Conservation (phyloP, 2,888 invertebrate species). For the Sylvicola cinctus region DNA sequence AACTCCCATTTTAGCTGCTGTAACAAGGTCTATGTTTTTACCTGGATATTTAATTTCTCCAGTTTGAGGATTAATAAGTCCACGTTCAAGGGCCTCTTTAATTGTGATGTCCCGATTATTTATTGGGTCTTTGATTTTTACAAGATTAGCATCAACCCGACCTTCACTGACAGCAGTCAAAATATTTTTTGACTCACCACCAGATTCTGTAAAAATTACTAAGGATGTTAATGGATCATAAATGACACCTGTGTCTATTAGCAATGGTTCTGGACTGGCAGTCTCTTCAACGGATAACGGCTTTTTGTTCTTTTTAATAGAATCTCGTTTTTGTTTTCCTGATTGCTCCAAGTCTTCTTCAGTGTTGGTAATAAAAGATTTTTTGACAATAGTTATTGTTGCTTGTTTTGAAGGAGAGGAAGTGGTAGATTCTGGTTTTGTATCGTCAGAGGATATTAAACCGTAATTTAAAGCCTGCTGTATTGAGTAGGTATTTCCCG, state of each 20-base stretch:
- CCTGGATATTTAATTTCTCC: constrained; percentile 46
- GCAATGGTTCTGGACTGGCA: constrained; percentile 41
- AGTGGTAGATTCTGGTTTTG: constrained; percentile 23
- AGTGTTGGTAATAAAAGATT: constrained; percentile 29
- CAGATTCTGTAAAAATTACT: constrained; percentile 49
- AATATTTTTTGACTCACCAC: constrained; percentile 49
- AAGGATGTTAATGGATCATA: constrained; percentile 59
- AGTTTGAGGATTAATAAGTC: constrained; percentile 49
- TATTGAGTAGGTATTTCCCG: constrained; percentile 48
- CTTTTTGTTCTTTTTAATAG: constrained; percentile 15
- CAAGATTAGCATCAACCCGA: constrained; percentile 40
- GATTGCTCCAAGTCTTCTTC: constrained; percentile 42
- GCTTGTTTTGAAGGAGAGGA: constrained; percentile 30
- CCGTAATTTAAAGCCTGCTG: constrained; percentile 60
- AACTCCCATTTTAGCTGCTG: constrained; percentile 61
- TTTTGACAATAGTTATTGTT: constrained; percentile 36
- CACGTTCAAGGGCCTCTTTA: constrained; percentile 53
- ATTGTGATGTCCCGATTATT: constrained; percentile 44
- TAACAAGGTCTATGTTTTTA: constrained; percentile 41
- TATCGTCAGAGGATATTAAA: constrained; percentile 38
- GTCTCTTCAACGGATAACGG: constrained; percentile 12
- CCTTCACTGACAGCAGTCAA: constrained; percentile 58
- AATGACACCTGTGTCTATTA: constrained; percentile 49
- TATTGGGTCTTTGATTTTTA: constrained; percentile 48
- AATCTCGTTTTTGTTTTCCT: constrained; percentile 17